These are phyloP conservation scores for Papio anubis DNA, from an alignment of 2,113 vertebrate genomes.

Conservation along the genomic window DNA sequence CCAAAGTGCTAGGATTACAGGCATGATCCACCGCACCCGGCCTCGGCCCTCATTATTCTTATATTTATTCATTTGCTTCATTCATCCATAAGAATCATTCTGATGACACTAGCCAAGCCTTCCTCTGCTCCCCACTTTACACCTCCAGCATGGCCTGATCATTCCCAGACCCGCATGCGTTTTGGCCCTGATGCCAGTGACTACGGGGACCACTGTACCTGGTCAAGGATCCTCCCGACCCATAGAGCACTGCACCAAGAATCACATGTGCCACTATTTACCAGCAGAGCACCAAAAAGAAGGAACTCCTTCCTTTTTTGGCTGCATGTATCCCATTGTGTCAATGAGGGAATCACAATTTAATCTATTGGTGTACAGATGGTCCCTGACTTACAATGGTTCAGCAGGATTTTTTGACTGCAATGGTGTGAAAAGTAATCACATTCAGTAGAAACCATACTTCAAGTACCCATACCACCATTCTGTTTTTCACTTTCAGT, in stretches of 20 bases:
- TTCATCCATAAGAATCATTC: neutral
- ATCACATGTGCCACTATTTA: neutral
- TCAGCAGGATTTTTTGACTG: neutral
- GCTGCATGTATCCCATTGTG: neutral
- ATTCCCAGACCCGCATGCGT: neutral
- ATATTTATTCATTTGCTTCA: neutral
- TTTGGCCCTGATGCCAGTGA: neutral
- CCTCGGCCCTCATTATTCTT: neutral
- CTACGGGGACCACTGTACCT: neutral
- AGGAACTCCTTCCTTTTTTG: neutral
- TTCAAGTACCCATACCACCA: neutral
- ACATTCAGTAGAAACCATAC: neutral
- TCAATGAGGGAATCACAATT: neutral
- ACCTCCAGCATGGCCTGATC: no score
- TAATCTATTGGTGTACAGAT: neutral
- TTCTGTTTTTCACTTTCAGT: neutral
- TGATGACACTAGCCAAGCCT: neutral
- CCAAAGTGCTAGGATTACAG: no score
- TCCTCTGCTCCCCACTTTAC: no score
- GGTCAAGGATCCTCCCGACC: neutral
- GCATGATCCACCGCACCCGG: no score
- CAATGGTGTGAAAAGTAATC: neutral
- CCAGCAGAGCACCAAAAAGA: neutral
- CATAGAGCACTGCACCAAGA: fast-evolving
- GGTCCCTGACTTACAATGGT: neutral